These are phyloP conservation scores for Trissolcus brochymenae DNA, from an alignment of 2,888 invertebrate species.

Conservation along the genomic window DNA sequence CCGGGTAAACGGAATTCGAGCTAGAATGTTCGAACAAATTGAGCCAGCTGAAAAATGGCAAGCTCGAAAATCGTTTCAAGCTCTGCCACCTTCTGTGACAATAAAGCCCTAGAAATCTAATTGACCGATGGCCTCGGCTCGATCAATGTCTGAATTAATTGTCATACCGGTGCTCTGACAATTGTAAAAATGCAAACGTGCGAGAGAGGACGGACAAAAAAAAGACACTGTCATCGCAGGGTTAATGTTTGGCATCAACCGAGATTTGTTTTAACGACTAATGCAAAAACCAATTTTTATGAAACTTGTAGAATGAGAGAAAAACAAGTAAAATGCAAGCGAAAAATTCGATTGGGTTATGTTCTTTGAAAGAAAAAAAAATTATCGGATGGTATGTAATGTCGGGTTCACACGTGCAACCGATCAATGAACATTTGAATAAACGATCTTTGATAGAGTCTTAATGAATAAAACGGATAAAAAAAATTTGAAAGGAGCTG, in stretches of 20 bases:
- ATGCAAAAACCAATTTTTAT: not conserved
- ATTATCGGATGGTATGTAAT: not conserved
- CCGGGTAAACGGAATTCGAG: constrained; percentile 9
- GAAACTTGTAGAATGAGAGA: not conserved
- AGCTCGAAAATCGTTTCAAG: constrained; percentile 7
- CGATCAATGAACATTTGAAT: constrained; percentile 38
- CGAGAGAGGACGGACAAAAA: not conserved
- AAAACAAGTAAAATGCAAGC: not conserved
- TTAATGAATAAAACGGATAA: constrained; percentile 46
- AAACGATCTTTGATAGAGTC: constrained; percentile 34
- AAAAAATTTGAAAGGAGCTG: constrained; percentile 42
- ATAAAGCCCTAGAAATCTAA: constrained; percentile 24
- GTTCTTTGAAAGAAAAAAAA: not conserved
- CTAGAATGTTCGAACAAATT: constrained; percentile 35
- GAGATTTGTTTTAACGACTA: constrained; percentile 30
- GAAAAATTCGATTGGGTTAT: not conserved
- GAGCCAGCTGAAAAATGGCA: constrained; percentile 18
- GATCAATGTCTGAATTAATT: constrained; percentile 47
- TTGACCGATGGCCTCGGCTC: constrained; percentile 41
- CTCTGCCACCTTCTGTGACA: constrained; percentile 17
- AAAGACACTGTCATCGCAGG: no score
- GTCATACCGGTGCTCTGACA: constrained; percentile 16
- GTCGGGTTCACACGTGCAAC: constrained; percentile 11
- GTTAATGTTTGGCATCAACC: not conserved
- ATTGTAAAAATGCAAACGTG: constrained; percentile 2